phyloP scores from a whole-genome alignment of 2,113 vertebrate species.

The Chloroceryle aenea region DNA sequence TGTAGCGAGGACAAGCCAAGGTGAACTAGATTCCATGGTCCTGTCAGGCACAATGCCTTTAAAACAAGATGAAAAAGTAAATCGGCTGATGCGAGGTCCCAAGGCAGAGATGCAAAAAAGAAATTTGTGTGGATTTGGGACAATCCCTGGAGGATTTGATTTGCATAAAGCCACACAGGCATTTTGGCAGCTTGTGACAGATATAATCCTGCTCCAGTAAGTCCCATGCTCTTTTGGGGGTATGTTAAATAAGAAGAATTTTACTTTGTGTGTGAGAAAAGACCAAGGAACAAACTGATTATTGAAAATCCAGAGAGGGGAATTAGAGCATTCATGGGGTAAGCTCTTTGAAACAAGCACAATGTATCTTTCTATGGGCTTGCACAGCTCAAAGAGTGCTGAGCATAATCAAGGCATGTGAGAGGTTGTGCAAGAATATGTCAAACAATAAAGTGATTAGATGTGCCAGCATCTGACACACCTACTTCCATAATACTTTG shows the following conservation, averaged over 20 bases:
- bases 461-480: background rate
- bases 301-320: constrained; percentile 32
- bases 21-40: background rate
- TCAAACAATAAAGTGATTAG: background rate
- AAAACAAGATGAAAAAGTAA: background rate
- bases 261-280: constrained; percentile 16
- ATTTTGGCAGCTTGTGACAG: constrained; percentile 32
- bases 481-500: background rate
- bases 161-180: constrained; percentile 27
- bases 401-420: constrained; percentile 39
- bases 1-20: background rate
- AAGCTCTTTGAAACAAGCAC: constrained; percentile 51
- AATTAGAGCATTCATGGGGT: constrained; percentile 43
- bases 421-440: constrained; percentile 45
- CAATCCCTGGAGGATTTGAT: constrained; percentile 16
- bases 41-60: background rate
- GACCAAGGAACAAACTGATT: constrained; percentile 48
- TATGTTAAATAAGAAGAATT: constrained; percentile 17
- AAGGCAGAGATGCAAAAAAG: background rate
- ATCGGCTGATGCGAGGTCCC: background rate
- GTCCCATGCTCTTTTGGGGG: background rate
- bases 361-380: constrained; percentile 12
- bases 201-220: constrained; percentile 14
- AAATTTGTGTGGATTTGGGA: constrained; percentile 3
- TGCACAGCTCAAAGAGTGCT: background rate